These are phyloP conservation scores for Gymnogyps californianus DNA, from an alignment of 2,113 vertebrate genomes.

Conservation along the genomic window DNA sequence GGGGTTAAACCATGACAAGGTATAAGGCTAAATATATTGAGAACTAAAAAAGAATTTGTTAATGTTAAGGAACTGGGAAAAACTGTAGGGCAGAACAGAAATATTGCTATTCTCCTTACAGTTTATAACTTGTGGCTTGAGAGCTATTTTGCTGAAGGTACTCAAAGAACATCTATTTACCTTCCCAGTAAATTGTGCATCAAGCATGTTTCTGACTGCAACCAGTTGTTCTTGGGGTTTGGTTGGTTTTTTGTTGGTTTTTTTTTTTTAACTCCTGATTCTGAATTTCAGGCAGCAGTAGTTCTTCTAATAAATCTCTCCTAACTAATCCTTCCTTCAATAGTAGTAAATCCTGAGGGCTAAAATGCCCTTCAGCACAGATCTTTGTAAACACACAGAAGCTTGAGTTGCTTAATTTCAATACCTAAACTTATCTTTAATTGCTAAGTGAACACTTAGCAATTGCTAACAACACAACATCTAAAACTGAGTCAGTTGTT, in stretches of 20 bases:
- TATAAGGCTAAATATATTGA: background rate
- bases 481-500: background rate
- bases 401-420: background rate
- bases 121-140: background rate
- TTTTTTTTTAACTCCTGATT: background rate
- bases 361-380: background rate
- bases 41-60: background rate
- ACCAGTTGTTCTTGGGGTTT: background rate
- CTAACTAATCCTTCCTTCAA: slow-evolving; percentile 5
- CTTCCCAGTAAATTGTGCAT: background rate
- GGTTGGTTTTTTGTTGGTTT: background rate
- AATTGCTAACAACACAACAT: background rate
- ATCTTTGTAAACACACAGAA: background rate
- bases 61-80: background rate
- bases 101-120: background rate
- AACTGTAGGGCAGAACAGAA: background rate
- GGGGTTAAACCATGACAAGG: no score
- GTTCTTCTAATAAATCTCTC: background rate
- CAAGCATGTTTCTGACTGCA: background rate
- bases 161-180: background rate
- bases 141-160: background rate
- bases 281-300: background rate
- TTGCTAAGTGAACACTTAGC: background rate
- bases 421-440: background rate
- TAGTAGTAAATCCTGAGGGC: background rate